Evolutionary conservation across 1,140 invertebrate species (phyloP).

Genomic region (Heliothis virescens): DNA sequence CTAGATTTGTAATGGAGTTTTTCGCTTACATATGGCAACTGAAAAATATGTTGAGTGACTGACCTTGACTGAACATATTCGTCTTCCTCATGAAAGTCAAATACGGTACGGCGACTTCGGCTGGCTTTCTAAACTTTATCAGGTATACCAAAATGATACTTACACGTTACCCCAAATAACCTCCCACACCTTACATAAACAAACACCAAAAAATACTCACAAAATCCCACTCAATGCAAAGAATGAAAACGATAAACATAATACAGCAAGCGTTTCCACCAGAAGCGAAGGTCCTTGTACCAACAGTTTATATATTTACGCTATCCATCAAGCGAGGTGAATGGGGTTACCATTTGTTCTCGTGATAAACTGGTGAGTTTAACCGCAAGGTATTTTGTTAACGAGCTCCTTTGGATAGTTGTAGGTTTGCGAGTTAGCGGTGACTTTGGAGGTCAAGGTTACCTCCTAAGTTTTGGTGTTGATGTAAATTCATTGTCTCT

Average conservation of each 20-base stretch:
- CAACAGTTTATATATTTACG: conserved; percentile 50
- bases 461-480: background rate
- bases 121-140: no score
- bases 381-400: conserved; percentile 17
- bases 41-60: no score
- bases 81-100: no score
- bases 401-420: conserved; percentile 6
- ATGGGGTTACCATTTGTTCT: conserved; percentile 41
- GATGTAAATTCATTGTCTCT: no score
- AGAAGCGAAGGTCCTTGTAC: conserved; percentile 31
- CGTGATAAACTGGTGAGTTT: conserved; percentile 43
- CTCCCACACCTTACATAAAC: no score
- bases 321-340: conserved; percentile 42
- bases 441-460: background rate
- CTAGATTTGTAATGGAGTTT: no score
- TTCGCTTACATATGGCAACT: no score
- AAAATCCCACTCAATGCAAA: background rate
- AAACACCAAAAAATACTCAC: background rate
- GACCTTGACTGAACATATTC: no score
- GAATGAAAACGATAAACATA: conserved; percentile 15
- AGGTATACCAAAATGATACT: background rate
- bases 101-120: no score
- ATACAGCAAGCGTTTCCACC: conserved; percentile 1
- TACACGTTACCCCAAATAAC: background rate
- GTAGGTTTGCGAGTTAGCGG: background rate